Evolutionary conservation across 1,140 invertebrate species (phyloP).

Genomic region (Megalopta genalis): DNA sequence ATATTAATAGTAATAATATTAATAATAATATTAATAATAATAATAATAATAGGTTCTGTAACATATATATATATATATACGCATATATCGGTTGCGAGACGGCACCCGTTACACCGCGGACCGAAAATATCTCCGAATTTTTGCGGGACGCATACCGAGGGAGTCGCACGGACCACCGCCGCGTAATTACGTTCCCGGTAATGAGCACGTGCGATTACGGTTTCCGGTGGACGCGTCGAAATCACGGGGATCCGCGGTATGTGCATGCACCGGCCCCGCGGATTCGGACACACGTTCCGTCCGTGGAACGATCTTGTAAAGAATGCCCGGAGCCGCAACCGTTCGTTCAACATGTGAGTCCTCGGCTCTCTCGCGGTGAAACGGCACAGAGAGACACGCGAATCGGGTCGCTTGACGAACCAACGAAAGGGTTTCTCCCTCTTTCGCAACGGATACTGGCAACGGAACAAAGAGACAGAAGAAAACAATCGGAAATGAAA

Average conservation of each 20-base stretch:
- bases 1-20: no score
- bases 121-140: slow-evolving; percentile 14
- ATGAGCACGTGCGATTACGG: background rate
- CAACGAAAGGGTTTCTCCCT: slow-evolving; percentile 5
- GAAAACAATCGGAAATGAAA: background rate
- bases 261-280: background rate
- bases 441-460: no score
- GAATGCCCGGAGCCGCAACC: background rate
- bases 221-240: background rate
- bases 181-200: background rate
- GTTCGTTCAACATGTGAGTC: slow-evolving; percentile 3
- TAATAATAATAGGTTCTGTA: slow-evolving; percentile 8
- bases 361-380: background rate
- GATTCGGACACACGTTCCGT: slow-evolving; percentile 18
- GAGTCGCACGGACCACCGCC: background rate
- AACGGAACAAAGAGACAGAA: slow-evolving; percentile 10
- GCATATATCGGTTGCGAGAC: background rate
- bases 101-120: slow-evolving; percentile 3
- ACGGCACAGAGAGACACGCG: background rate
- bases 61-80: background rate
- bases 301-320: background rate
- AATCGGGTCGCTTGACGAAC: background rate
- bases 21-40: no score
- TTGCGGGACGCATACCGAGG: background rate
- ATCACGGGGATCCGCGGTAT: background rate